Evolutionary conservation across 2,113 vertebrate genomes (phyloP), one percentile per base, ranked within the genome.

Genomic region (Amphilophus citrinellus): DNA sequence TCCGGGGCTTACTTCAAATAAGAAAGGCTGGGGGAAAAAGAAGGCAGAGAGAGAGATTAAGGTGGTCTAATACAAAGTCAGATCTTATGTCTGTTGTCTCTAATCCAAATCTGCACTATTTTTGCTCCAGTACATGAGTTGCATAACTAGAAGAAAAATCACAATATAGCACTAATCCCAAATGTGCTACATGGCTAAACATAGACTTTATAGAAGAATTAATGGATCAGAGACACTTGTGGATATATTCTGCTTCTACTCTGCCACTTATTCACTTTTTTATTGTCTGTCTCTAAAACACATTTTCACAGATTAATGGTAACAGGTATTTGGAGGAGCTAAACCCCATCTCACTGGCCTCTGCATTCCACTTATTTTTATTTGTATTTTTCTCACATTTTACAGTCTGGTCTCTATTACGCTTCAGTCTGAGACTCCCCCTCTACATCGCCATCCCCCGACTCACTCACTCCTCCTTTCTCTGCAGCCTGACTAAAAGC

Each of bases 81-180:
- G 63, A 87, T 85, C 76, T 82, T 63, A 7, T 84, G 76, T 76
- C 76, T 84, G 71, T 80, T 76, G 42, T 75, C 87, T 89, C 42
- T 91, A 84, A 88, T 92, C 87, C 32, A 5, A 76, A 82, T 65
- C 77, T 77, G 83, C 59, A 89, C 84, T 84, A 83, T 81, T 85
- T 88, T 73, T 90, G 73, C 47, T 53, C 83, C 76, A 61, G 80
- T 42, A 87, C 66, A 22, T 57, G 27, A 81, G 82, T 93, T 94
- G 85, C 65, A 13, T 91, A 93, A 95, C 82, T 59, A 84, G 35
- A 91, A 76, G 57, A 86, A 86, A 87, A 88, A 89, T 78, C 42
- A 88, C 84, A 92, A 84, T 87, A 82, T 84, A 85, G 82, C 42
- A 61, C 83, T 90, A 89, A 93, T 86, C 83, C 77, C 35, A 80